Evolutionary conservation across 2,797 vertebrate genomes (phyloP), one percentile per base, ranked within the genome.

Genomic region (Cryptoblepharus egeriae): DNA sequence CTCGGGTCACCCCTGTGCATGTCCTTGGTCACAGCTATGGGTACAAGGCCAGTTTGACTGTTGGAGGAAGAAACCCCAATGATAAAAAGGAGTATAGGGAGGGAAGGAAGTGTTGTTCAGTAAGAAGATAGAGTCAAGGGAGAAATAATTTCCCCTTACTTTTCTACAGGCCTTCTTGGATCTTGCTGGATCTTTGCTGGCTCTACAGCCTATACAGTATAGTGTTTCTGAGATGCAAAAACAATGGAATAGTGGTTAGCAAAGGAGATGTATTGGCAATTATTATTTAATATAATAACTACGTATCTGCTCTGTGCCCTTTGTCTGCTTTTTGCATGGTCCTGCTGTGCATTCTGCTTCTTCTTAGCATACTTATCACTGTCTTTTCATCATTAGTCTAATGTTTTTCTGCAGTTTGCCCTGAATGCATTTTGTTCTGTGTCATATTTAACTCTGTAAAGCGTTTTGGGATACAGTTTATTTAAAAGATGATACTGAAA

Each of bases 401-500:
- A 18, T 30, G 0, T n/a, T 13, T 24, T 81, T 13, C 30, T 42
- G 4, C 16, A n/a, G 20, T 49, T 80, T 82, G 32, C 13, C 6
- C 1, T 35, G 10, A 28, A 60, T 74, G 0, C 0, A 26, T 20
- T 52, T 60, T 3, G 32, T 4, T 70, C 15, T 28, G 49, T 60
- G 15, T 26, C 12, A 11, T 71, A 39, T 61, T 89, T 81, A 70
- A 77, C 20, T n/a, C 12, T 12, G 26, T 15, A 55, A 83, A 89
- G 32, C 0, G 0, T 12, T 52, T n/a, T 60, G 52, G 20, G 5
- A 9, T 0, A 18, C 18, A 22, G 8, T 70, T 85, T 80, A 45
- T 45, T 18, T 76, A 72, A 84, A 85, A 75, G 45, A 79, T 58
- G 4, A 1, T 74, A 71, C 60, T 61, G 64, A 84, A 82, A 75